Evolutionary conservation across 2,888 invertebrate species (phyloP).

Genomic region (Amphiduros pacificus): DNA sequence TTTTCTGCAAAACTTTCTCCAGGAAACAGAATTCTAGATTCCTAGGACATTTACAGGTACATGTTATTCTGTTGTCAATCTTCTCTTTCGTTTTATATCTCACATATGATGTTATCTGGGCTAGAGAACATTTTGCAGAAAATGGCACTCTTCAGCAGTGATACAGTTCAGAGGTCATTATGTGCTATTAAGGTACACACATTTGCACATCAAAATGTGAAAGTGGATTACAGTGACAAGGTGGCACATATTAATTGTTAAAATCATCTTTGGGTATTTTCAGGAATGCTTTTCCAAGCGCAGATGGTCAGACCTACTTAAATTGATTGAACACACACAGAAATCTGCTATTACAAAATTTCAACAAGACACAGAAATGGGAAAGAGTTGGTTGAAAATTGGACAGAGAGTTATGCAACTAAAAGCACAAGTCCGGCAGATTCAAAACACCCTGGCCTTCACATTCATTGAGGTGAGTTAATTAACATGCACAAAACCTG

Average conservation of each 20-base stretch:
- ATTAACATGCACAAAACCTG: neutral
- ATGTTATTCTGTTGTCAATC: too few relatives aligned
- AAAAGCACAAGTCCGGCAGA: constrained; percentile 71
- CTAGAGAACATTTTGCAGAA: too few relatives aligned
- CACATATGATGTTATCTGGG: too few relatives aligned
- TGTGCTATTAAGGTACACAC: too few relatives aligned
- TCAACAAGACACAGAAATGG: constrained; percentile 27
- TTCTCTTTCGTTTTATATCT: too few relatives aligned
- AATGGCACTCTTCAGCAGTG: too few relatives aligned
- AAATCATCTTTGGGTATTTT: too few relatives aligned
- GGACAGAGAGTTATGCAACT: constrained; percentile 73
- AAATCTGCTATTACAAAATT: constrained; percentile 67
- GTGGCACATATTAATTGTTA: too few relatives aligned
- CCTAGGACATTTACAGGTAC: constrained; percentile 74
- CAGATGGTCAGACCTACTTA: constrained; percentile 73
- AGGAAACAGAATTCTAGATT: constrained; percentile 81
- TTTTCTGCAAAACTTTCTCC: constrained; percentile 77
- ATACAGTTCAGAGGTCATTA: too few relatives aligned
- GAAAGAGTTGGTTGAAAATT: constrained; percentile 68
- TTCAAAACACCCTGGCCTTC: constrained; percentile 76
- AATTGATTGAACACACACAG: constrained; percentile 76
- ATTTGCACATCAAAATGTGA: too few relatives aligned
- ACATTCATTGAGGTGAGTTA: constrained; percentile 76
- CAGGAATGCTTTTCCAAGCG: constrained; percentile 71
- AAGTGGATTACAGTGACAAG: too few relatives aligned